Conservation (phyloP, 1,140 invertebrate genomes). For the Drosophila setifemur region DNA sequence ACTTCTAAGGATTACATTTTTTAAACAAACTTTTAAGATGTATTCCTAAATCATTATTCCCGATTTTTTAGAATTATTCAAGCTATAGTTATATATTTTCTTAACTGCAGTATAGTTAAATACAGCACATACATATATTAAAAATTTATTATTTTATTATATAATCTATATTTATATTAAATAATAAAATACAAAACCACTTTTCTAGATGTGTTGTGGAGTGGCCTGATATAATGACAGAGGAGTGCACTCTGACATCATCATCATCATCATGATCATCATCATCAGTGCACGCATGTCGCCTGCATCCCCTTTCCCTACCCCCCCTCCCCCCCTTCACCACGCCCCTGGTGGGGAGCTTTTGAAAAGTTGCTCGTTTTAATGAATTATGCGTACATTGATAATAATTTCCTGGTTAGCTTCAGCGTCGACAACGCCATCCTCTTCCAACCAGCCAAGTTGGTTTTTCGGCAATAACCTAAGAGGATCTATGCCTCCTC, state of each 20-base stretch:
- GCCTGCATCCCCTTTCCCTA: not conserved
- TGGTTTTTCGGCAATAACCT: constrained; percentile 21
- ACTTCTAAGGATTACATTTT: too few relatives aligned
- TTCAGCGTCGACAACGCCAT: constrained; percentile 9
- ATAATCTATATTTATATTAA: too few relatives aligned
- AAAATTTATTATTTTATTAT: too few relatives aligned
- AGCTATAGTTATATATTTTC: too few relatives aligned
- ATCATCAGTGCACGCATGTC: constrained; percentile 44
- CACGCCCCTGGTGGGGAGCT: not conserved
- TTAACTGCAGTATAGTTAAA: too few relatives aligned
- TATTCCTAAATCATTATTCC: too few relatives aligned
- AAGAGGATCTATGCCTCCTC: not conserved
- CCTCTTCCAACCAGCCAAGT: constrained; percentile 4
- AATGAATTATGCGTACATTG: constrained; percentile 80
- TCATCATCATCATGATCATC: constrained; percentile 52
- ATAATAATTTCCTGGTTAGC: constrained; percentile 77
- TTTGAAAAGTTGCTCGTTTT: constrained; percentile 69
- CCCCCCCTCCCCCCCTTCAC: not conserved
- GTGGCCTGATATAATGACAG: constrained; percentile 66
- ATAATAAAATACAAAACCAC: too few relatives aligned
- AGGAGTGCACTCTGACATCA: constrained; percentile 73
- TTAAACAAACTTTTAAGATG: too few relatives aligned
- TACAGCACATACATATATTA: too few relatives aligned
- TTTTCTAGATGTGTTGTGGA: not conserved
- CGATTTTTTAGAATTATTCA: too few relatives aligned